phyloP scores from a whole-genome alignment of 2,888 invertebrate species.

The Eledona agricola region DNA sequence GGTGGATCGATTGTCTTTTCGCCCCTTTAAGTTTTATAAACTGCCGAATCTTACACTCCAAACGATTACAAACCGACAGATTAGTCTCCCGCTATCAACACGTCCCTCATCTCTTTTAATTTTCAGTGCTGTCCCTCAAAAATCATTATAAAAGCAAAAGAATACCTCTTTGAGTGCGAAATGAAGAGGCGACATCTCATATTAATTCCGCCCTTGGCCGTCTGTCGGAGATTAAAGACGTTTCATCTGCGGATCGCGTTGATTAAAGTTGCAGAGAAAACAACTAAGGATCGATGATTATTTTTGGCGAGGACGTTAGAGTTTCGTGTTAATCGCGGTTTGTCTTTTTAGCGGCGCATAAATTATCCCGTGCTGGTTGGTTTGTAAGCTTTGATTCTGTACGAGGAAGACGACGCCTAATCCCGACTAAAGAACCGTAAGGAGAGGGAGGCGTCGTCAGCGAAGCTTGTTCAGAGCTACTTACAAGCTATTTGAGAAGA shows the following conservation, averaged over 20 bases:
- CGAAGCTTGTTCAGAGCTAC: slow-evolving; percentile 27
- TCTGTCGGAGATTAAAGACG: slow-evolving; percentile 50
- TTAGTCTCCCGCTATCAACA: slow-evolving; percentile 25
- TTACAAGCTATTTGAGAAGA: slow-evolving; percentile 30
- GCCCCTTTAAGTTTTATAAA: slow-evolving; percentile 33
- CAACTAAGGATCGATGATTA: slow-evolving; percentile 32
- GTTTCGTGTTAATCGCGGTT: slow-evolving; percentile 6
- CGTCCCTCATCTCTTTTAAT: slow-evolving; percentile 31
- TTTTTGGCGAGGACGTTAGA: too few relatives aligned
- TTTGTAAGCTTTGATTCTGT: slow-evolving; percentile 44
- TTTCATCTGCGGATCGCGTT: slow-evolving; percentile 40
- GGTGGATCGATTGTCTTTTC: slow-evolving; percentile 32
- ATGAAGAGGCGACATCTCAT: slow-evolving; percentile 39
- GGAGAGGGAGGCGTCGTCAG: slow-evolving; percentile 29
- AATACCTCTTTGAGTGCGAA: slow-evolving; percentile 20
- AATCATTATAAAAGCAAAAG: slow-evolving; percentile 29
- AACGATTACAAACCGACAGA: slow-evolving; percentile 35
- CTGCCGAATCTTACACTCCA: slow-evolving; percentile 20
- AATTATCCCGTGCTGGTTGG: slow-evolving; percentile 33
- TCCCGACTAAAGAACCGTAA: slow-evolving; percentile 37
- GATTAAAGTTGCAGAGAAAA: slow-evolving; percentile 43
- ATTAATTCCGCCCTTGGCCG: slow-evolving; percentile 50
- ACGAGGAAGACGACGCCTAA: slow-evolving; percentile 31
- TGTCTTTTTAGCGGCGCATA: slow-evolving; percentile 16
- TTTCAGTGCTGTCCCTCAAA: slow-evolving; percentile 18